Percentiles rank a stretch among this genome's conserved stretches.
Evolutionary conservation across 2,888 invertebrate species (phyloP).

Genomic region (Scaptomyza flava): DNA sequence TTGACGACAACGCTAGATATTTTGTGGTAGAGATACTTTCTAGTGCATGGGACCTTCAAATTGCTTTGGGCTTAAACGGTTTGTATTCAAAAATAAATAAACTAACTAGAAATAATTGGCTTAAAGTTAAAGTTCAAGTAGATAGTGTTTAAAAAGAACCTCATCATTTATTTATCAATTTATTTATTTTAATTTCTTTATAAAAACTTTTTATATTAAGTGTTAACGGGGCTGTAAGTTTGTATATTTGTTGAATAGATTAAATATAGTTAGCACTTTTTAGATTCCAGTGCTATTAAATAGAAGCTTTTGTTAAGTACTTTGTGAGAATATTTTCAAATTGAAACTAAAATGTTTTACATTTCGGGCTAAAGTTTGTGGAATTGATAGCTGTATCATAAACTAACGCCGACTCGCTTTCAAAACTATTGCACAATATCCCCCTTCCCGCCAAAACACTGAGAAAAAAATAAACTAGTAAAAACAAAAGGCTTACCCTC

Average conservation of each 20-base stretch:
- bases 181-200: too few species aligned
- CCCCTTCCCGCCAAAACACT: neutral
- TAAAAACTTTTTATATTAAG: too few species aligned
- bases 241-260: slow-evolving; percentile 18
- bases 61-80: neutral
- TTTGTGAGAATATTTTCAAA: slow-evolving; percentile 18
- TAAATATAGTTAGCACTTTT: slow-evolving; percentile 4
- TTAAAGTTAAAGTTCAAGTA: too few species aligned
- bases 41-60: neutral
- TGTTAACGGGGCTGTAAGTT: too few species aligned
- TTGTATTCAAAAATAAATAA: neutral
- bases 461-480: slow-evolving; percentile 43
- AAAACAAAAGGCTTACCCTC: slow-evolving; percentile 50
- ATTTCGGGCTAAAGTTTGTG: slow-evolving; percentile 34
- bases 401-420: slow-evolving; percentile 53
- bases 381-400: slow-evolving; percentile 68
- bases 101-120: too few species aligned
- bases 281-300: neutral
- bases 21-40: too few species aligned
- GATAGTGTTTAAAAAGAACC: too few species aligned
- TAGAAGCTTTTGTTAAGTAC: slow-evolving; percentile 15
- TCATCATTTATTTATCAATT: too few species aligned
- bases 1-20: too few species aligned
- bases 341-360: slow-evolving; percentile 31
- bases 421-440: slow-evolving; percentile 58